Evolutionary conservation across 2,888 invertebrate species (phyloP), one percentile per base, ranked within the genome.

Genomic region (Scotopteryx bipunctaria): DNA sequence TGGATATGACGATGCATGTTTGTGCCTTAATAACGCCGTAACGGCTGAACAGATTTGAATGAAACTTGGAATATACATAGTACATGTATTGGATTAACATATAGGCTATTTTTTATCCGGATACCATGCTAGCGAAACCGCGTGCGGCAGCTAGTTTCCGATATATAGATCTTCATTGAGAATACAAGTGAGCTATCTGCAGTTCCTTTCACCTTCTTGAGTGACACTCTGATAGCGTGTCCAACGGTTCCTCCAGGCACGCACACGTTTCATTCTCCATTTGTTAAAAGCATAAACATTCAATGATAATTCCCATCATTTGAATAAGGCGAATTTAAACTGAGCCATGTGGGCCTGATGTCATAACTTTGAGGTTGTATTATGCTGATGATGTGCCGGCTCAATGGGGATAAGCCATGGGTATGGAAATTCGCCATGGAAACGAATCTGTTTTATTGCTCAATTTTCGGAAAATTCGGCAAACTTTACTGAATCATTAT

Each of bases 221-320:
- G 38, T 59, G 63, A 55, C 57, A 60, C 36, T 27, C 9, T 35
- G 44, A 47, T 63, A 41, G 63, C 63, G 60, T 63, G 63, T 37
- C 47, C 21, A 57, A 47, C 49, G 36, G 36, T 46, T 45, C 14
- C 29, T 29, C 14, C 27, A 25, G 17, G 42, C 57, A 58, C 59
- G 58, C 60, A 57, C 63, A 55, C 58, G 55, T 54, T 55, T 56
- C 50, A 55, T 59, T 53, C 38, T 43, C 54, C 23, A 52, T 55
- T 57, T 47, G 35, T 48, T 38, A 43, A 32, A 51, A 59, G 37
- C 36, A 49, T 61, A 50, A 52, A 57, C 48, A 54, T 43, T 46
- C 35, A 47, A 52, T 45, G 50, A 49, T 45, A 25, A 52, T 55
- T 52, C 53, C 40, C 36, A 51, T 58, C 45, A 58, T 59, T 57